Base-by-base conservation (phyloP, 2,888 invertebrate genomes). In the Tromatobia lineatoria region DNA sequence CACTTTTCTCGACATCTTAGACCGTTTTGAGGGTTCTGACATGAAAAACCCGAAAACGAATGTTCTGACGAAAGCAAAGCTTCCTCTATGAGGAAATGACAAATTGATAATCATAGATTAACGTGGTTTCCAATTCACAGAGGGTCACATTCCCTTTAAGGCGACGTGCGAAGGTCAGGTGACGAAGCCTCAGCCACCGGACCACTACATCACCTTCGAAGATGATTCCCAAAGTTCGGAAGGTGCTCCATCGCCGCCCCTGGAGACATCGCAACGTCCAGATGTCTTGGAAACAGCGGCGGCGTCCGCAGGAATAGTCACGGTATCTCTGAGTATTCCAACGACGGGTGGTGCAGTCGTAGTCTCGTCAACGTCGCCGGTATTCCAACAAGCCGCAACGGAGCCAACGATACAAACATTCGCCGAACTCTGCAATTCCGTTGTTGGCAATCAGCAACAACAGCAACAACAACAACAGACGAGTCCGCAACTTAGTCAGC, bases 131-230 rank as follows among this genome's bases (percentile, higher is more conserved):
- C 67, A 20, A 54, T 86, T 91, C 91, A 1, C 94, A 96, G 96
- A 98, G 94, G 99, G 99, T 79, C 96, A 97, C 86, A 97, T 99
- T 89, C 97, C 97, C 71, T 99, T 99, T 94, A 98, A 97, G 92
- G 97, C 98, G 57, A 99, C 99, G 66, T 97, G 97, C 92, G 99
- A 99, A 93, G 98, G 98, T 0, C 96, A 97, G 66, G 95, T 97
- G 34, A 97, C 97, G 20, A 96, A 98, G 81, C 98, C 98, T 2
- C 96, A 97, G 88, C 97, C 97, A 91, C 98, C 98, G 15, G 96
- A 96, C 84, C 97, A 97, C 87, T 98, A 98, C 94, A 96, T 97
- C 88, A 97, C 97, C 83, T 97, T 97, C 82, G 98, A 98, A 89
- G 98, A 99, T 90, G 98, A 98, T 91, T 97, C 97, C 10, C 97